Percentiles rank a stretch among this genome's conserved stretches.
phyloP scores from a whole-genome alignment of 2,888 invertebrate genomes.

The Pheosia gnoma region DNA sequence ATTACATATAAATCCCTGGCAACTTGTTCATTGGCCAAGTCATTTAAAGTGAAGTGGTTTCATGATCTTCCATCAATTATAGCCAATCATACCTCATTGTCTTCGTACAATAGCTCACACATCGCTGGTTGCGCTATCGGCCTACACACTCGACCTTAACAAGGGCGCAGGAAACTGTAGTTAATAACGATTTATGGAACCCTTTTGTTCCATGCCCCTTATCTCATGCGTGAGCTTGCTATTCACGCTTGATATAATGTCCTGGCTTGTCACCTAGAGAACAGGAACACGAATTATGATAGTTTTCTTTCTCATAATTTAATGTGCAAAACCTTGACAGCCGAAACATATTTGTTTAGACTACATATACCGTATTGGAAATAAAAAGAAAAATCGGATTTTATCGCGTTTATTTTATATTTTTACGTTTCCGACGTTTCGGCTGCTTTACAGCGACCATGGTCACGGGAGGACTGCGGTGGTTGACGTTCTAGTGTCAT shows the following conservation, averaged over 20 bases:
- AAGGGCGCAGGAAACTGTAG: constrained; percentile 66
- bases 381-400: too few relatives aligned
- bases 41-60: too few relatives aligned
- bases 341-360: not conserved
- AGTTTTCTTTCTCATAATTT: constrained; percentile 35
- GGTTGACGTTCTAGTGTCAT: too few relatives aligned
- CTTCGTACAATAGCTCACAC: not conserved
- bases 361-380: not conserved
- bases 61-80: not conserved
- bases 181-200: constrained; percentile 81
- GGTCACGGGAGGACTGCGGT: too few relatives aligned
- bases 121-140: constrained; percentile 38
- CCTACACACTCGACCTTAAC: constrained; percentile 60
- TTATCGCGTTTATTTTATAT: too few relatives aligned
- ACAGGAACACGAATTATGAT: constrained; percentile 55
- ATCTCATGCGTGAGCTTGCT: constrained; percentile 71
- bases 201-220: constrained; percentile 79
- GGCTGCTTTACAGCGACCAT: too few relatives aligned
- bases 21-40: not conserved
- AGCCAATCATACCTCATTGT: not conserved
- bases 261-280: constrained; percentile 53
- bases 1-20: not conserved
- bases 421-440: too few relatives aligned
- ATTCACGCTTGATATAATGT: constrained; percentile 78
- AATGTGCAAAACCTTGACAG: not conserved